Conservation (phyloP, 2,888 invertebrate genomes). For the Chymomyza fuscimana region DNA sequence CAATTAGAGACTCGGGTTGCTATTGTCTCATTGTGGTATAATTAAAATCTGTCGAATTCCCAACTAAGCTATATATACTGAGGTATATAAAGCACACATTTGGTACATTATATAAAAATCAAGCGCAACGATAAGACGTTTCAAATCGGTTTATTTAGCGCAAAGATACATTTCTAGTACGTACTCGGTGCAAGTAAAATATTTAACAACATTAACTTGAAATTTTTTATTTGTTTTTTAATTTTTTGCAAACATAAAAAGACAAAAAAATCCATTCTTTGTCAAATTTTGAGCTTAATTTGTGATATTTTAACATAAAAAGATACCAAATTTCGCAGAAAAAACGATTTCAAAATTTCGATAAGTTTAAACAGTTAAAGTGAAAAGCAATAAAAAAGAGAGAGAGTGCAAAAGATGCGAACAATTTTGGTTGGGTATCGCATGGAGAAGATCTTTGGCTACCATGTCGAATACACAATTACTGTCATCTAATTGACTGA, state of each 20-base stretch:
- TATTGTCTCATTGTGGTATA: background rate
- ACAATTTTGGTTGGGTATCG: constrained; percentile 42
- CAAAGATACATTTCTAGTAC: background rate
- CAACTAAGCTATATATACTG: background rate
- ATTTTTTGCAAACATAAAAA: background rate
- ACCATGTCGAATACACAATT: constrained; percentile 62
- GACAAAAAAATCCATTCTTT: too few relatives aligned
- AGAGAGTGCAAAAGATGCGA: constrained; percentile 24
- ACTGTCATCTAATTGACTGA: too few relatives aligned
- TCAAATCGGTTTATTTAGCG: background rate
- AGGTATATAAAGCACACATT: background rate
- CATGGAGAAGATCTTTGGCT: constrained; percentile 34
- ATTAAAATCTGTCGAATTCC: background rate
- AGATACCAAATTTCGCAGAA: constrained; percentile 22
- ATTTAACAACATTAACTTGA: too few relatives aligned
- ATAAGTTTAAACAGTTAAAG: too few relatives aligned
- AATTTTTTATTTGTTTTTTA: background rate
- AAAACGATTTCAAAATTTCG: too few relatives aligned
- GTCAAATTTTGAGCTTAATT: too few relatives aligned
- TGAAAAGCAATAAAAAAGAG: constrained; percentile 36
- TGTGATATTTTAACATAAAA: background rate
- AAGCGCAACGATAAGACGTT: background rate
- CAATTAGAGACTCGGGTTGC: background rate
- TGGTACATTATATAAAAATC: background rate
- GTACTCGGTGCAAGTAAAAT: background rate